Percentiles rank a stretch among this genome's conserved stretches.
phyloP scores from a whole-genome alignment of 1,140 invertebrate genomes.

The Capitella teleta region DNA sequence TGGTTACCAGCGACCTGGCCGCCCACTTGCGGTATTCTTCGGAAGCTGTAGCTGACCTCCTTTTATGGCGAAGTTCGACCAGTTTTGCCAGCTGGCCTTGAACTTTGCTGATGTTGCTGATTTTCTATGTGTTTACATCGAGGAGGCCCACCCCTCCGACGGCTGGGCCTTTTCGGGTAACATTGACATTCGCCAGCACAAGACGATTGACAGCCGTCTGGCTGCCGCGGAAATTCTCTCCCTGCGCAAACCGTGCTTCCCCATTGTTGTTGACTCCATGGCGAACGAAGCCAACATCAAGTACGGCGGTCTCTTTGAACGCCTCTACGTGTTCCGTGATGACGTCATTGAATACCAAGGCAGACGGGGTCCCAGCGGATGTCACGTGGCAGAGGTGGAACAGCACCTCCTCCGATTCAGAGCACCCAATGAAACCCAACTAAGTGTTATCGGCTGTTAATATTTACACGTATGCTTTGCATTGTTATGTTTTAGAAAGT shows the following conservation, averaged over 20 bases:
- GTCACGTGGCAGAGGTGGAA: slow-evolving; percentile 17
- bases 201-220: slow-evolving; percentile 18
- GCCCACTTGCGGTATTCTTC: slow-evolving; percentile 22
- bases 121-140: slow-evolving; percentile 21
- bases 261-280: slow-evolving; percentile 19
- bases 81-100: slow-evolving; percentile 16
- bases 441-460: too few species aligned
- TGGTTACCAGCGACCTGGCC: slow-evolving; percentile 5
- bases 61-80: slow-evolving; percentile 18
- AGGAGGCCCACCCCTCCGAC: slow-evolving; percentile 22
- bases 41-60: slow-evolving; percentile 27
- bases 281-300: slow-evolving; percentile 13
- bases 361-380: slow-evolving; percentile 17
- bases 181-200: slow-evolving; percentile 11
- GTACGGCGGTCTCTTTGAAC: slow-evolving; percentile 20
- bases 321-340: slow-evolving; percentile 21
- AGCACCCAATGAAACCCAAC: too few species aligned
- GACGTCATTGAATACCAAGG: slow-evolving; percentile 17
- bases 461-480: too few species aligned
- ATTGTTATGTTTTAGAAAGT: too few species aligned
- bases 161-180: slow-evolving; percentile 16
- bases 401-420: slow-evolving; percentile 15
- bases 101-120: slow-evolving; percentile 16
- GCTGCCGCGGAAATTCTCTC: slow-evolving; percentile 16
- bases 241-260: slow-evolving; percentile 5